phyloP scores from a whole-genome alignment of 2,113 vertebrate genomes.

The Sceloporus undulatus region DNA sequence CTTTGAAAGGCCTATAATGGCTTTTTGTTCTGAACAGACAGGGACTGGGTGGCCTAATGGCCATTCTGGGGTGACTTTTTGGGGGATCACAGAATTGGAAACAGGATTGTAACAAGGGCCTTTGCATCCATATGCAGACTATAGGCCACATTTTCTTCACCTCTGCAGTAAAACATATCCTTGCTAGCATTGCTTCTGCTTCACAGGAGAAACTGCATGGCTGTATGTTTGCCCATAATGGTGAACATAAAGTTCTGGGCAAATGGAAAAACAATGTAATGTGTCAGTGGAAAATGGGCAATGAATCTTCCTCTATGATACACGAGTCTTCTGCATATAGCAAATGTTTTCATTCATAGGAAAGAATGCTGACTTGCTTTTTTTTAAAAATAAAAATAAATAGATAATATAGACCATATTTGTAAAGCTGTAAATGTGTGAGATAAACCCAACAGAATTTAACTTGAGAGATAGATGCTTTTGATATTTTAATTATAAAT shows the following conservation, averaged over 20 bases:
- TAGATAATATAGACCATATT: background rate
- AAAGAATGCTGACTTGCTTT: background rate
- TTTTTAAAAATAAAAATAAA: background rate
- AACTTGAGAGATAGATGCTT: constrained; percentile 4
- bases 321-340: background rate
- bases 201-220: background rate
- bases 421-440: background rate
- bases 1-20: too few species aligned
- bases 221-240: background rate
- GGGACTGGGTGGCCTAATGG: too few species aligned
- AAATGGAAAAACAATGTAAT: background rate
- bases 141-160: too few species aligned
- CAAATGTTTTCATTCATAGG: too few species aligned
- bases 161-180: too few species aligned
- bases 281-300: background rate
- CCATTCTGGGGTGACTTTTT: too few species aligned
- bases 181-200: background rate
- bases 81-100: too few species aligned
- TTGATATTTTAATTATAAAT: constrained; percentile 35
- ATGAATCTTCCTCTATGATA: background rate
- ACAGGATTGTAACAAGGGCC: too few species aligned
- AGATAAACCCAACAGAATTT: background rate
- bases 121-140: too few species aligned
- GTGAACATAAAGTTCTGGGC: too few species aligned
- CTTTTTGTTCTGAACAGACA: too few species aligned